These are phyloP conservation scores for Unio pictorum DNA, from an alignment of 2,888 invertebrate species.

Conservation along the genomic window DNA sequence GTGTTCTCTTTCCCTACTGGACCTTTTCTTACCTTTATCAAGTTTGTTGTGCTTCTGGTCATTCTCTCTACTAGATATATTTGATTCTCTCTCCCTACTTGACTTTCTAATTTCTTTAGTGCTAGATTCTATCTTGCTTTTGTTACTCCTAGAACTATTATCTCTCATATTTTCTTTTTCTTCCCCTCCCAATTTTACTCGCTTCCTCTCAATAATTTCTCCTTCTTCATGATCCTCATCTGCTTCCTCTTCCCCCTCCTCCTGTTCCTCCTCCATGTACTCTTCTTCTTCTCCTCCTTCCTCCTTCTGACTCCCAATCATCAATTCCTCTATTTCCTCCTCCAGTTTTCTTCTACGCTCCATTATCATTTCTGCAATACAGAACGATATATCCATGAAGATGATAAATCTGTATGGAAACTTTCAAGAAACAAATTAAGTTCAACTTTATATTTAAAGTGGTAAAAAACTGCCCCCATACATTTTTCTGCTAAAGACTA, in stretches of 20 bases:
- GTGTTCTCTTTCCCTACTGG: slow-evolving; percentile 10
- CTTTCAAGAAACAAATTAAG: no score
- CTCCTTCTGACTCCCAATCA: slow-evolving; percentile 43
- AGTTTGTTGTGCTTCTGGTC: slow-evolving; percentile 4
- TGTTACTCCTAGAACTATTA: slow-evolving; percentile 13
- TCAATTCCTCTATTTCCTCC: slow-evolving; percentile 55
- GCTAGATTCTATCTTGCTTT: slow-evolving; percentile 11
- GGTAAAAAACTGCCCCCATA: no score
- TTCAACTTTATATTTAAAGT: no score
- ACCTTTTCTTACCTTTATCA: slow-evolving; percentile 5
- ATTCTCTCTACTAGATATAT: slow-evolving; percentile 8
- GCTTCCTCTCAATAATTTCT: slow-evolving; percentile 22
- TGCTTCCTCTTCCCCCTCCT: slow-evolving; percentile 17
- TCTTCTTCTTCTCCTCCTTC: slow-evolving; percentile 27
- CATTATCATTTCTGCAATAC: slow-evolving; percentile 53
- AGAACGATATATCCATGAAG: slow-evolving; percentile 1
- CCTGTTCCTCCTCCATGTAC: slow-evolving; percentile 17
- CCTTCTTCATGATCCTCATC: slow-evolving; percentile 19
- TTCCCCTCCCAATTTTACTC: slow-evolving; percentile 10
- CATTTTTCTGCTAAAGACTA: no score
- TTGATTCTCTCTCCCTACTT: slow-evolving; percentile 13
- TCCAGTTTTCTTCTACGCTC: slow-evolving; percentile 53
- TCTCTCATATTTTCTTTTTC: slow-evolving; percentile 9
- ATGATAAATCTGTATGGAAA: not conserved
- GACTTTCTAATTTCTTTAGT: slow-evolving; percentile 15